Evolutionary conservation across 2,797 vertebrate species (phyloP).

Genomic region (Spinus pinus): DNA sequence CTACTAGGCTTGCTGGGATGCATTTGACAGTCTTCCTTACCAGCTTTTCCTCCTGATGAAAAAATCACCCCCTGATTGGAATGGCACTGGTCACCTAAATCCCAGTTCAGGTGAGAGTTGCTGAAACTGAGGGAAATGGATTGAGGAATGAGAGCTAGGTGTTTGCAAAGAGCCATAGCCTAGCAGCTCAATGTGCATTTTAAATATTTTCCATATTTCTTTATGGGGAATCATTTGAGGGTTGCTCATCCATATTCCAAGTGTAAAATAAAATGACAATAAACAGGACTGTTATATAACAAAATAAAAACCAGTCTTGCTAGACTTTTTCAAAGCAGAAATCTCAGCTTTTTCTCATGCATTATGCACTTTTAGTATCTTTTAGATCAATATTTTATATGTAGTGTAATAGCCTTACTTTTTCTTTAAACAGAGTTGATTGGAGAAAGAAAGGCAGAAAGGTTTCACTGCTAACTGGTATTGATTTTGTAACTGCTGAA

Average conservation of each 20-base stretch:
- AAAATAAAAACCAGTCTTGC: slow-evolving; percentile 7
- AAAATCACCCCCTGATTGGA: slow-evolving; percentile 13
- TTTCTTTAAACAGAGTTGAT: slow-evolving; percentile 21
- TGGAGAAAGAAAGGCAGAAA: slow-evolving; percentile 22
- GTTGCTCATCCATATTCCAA: slow-evolving; percentile 2
- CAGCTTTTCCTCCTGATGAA: slow-evolving; percentile 45
- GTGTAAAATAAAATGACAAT: not conserved
- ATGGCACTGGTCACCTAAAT: slow-evolving; percentile 37
- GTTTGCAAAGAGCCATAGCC: not conserved
- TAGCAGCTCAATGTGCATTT: not conserved
- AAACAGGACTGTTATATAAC: not conserved
- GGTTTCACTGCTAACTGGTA: slow-evolving; percentile 46
- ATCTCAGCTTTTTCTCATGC: slow-evolving; percentile 1
- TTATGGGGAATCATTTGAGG: not conserved
- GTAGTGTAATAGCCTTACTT: not conserved
- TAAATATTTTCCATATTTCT: not conserved
- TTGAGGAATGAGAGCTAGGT: not conserved
- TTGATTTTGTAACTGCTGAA: slow-evolving; percentile 57
- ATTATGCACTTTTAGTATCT: not conserved
- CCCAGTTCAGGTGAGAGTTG: not conserved
- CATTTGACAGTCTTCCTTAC: slow-evolving; percentile 16
- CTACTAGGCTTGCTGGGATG: not conserved
- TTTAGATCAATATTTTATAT: slow-evolving; percentile 57
- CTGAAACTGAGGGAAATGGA: not conserved
- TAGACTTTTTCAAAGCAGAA: slow-evolving; percentile 2